Conservation (phyloP, 2,113 vertebrate species). For the Sinocyclocheilus maitianheensis region DNA sequence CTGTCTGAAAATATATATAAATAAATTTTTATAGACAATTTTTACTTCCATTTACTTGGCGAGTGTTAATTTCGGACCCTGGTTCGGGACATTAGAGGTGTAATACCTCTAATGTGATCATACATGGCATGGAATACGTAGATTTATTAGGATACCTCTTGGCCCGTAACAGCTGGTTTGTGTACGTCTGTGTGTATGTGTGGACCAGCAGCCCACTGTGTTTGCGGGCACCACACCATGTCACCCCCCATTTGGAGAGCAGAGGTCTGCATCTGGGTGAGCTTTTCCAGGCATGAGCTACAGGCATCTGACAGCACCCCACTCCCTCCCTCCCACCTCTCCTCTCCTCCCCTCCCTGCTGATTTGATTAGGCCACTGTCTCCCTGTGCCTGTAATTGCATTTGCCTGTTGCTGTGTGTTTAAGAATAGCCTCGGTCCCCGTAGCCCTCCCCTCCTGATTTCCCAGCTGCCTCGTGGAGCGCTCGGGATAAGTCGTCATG, state of each 20-base stretch:
- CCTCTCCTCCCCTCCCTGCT: constrained; percentile 61
- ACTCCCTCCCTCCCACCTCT: constrained; percentile 39
- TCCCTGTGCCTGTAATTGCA: constrained; percentile 73
- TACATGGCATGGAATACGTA: not conserved
- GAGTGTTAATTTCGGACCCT: no score
- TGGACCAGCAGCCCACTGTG: not conserved
- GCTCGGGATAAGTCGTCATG: constrained; percentile 58
- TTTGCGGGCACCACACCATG: not conserved
- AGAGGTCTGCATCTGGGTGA: constrained; percentile 55
- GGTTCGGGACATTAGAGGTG: not conserved
- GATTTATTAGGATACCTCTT: constrained; percentile 23
- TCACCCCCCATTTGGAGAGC: constrained; percentile 17
- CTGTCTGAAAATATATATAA: no score
- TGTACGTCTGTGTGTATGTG: constrained; percentile 31
- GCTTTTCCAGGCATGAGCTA: constrained; percentile 60
- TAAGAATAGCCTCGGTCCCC: constrained; percentile 73
- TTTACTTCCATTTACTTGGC: no score
- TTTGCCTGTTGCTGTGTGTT: constrained; percentile 77
- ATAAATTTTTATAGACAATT: no score
- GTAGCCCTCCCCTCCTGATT: constrained; percentile 60
- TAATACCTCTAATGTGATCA: constrained; percentile 11
- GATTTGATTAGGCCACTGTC: constrained; percentile 74
- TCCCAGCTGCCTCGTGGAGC: constrained; percentile 57
- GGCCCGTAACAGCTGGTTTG: not conserved
- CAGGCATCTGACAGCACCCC: constrained; percentile 61